phyloP scores from a whole-genome alignment of 2,113 vertebrate species.

The Corythaixoides concolor region DNA sequence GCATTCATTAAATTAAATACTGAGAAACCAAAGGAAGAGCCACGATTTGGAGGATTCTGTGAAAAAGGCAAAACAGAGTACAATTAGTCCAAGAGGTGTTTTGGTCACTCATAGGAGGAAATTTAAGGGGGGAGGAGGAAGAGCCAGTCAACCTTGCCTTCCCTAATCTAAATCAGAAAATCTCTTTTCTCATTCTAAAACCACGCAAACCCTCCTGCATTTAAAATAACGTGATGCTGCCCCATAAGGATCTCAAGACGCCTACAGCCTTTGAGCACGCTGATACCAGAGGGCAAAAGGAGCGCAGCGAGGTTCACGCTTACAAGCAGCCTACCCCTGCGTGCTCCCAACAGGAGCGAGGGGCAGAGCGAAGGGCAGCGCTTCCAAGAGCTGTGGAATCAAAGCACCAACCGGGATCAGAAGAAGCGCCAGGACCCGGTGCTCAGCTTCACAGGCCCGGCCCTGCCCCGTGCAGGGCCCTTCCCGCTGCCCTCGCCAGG shows the following conservation, averaged over 20 bases:
- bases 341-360: rapidly evolving
- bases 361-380: rapidly evolving
- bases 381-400: rapidly evolving
- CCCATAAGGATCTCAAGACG: neutral
- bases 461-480: neutral
- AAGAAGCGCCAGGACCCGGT: neutral
- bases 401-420: rapidly evolving
- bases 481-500: neutral
- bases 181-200: neutral
- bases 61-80: neutral
- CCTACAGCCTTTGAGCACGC: rapidly evolving
- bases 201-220: rapidly evolving
- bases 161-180: neutral
- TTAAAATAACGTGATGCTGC: rapidly evolving
- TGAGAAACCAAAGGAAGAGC: slow-evolving; percentile 86
- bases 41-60: slow-evolving; percentile 69
- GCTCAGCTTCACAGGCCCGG: neutral
- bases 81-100: neutral
- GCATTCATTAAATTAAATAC: slow-evolving; percentile 96
- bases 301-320: rapidly evolving
- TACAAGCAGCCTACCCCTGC: neutral
- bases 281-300: rapidly evolving
- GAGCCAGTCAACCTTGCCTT: neutral
- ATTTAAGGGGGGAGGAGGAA: neutral
- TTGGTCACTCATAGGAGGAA: neutral